Percentiles rank a stretch among this genome's conserved stretches.
Conservation (phyloP, 1,140 invertebrate species). For the Pseudobourletiella spinata region DNA sequence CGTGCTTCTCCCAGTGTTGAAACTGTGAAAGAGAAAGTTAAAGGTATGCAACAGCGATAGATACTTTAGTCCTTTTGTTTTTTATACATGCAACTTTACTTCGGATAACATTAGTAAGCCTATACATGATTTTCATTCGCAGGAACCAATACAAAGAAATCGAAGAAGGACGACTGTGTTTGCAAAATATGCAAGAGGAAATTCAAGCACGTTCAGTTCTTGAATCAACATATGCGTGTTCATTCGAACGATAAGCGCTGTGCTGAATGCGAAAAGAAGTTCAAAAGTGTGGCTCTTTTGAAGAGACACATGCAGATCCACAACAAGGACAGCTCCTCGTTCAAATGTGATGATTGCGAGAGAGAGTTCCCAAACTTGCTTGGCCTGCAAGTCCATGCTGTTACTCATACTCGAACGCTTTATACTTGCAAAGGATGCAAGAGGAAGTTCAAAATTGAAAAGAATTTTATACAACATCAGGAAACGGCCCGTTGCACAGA, state of each 20-base stretch:
- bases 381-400: not conserved
- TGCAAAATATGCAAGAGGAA: not conserved
- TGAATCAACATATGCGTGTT: not conserved
- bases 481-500: conserved; percentile 3
- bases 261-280: not conserved
- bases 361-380: conserved; percentile 5
- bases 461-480: not conserved
- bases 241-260: not conserved
- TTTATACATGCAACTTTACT: too few relatives aligned
- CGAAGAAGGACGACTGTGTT: not conserved
- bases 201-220: not conserved
- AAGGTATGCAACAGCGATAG: too few relatives aligned
- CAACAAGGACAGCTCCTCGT: not conserved
- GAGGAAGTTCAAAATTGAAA: conserved; percentile 8
- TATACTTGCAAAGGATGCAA: conserved; percentile 3
- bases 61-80: too few relatives aligned
- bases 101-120: too few relatives aligned
- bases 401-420: not conserved
- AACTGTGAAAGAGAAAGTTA: too few relatives aligned
- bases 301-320: not conserved
- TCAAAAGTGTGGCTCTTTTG: not conserved
- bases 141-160: too few relatives aligned
- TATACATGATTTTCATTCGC: too few relatives aligned
- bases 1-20: too few relatives aligned
- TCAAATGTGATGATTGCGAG: not conserved